phyloP scores from a whole-genome alignment of 1,140 invertebrate species.

The Drosophila biarmipes region DNA sequence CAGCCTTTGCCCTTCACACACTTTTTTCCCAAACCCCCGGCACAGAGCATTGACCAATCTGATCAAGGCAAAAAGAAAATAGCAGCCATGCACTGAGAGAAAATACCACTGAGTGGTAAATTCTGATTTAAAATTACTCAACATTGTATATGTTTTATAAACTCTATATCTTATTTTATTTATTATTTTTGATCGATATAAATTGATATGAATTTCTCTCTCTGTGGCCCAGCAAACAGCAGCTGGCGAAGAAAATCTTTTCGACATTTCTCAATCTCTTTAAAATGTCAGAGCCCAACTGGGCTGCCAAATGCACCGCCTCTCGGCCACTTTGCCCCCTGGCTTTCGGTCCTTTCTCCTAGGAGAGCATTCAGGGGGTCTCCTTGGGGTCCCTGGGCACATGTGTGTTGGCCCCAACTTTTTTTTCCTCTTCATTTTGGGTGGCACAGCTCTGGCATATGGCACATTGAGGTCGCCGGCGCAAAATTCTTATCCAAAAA shows the following conservation, averaged over 20 bases:
- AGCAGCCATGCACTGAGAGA: neutral
- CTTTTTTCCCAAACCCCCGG: constrained; percentile 11
- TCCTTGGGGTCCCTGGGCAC: constrained; percentile 38
- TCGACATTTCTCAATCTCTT: constrained; percentile 40
- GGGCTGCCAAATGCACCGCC: constrained; percentile 38
- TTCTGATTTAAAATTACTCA: neutral
- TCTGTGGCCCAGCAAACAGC: constrained; percentile 6
- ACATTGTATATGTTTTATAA: neutral
- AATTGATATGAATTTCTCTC: neutral
- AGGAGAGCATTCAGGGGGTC: constrained; percentile 24
- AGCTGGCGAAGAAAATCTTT: constrained; percentile 26
- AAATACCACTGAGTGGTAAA: neutral
- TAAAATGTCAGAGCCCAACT: constrained; percentile 47
- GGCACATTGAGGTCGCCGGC: constrained; percentile 51
- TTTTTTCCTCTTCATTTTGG: constrained; percentile 5
- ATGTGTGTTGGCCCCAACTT: constrained; percentile 37
- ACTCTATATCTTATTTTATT: neutral
- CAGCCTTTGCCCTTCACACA: constrained; percentile 50
- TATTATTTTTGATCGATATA: neutral
- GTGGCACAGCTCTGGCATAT: constrained; percentile 48
- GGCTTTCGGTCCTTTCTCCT: constrained; percentile 12
- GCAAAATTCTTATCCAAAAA: constrained; percentile 51
- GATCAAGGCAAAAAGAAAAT: constrained; percentile 33
- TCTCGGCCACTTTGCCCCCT: neutral
- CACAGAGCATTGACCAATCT: constrained; percentile 43